Percentiles rank a stretch among this genome's conserved stretches.
phyloP scores from a whole-genome alignment of 2,888 invertebrate species.

The Drosophila leonis region DNA sequence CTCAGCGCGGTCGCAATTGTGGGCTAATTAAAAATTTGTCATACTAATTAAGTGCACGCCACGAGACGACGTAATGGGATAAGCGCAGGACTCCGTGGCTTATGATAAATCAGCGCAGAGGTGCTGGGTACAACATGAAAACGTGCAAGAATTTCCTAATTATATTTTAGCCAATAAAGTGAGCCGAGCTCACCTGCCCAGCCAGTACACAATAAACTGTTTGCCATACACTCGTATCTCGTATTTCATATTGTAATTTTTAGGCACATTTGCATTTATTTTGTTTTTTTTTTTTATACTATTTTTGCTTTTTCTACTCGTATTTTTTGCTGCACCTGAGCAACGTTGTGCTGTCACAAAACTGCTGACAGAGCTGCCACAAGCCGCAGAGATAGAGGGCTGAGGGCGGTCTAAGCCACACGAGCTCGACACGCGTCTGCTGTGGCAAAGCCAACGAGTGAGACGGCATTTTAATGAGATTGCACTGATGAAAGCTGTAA shows the following conservation, averaged over 20 bases:
- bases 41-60: conserved; percentile 77
- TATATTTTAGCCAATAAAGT: conserved; percentile 58
- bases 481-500: conserved; percentile 45
- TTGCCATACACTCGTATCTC: conserved; percentile 40
- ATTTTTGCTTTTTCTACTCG: conserved; percentile 5
- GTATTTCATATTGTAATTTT: conserved; percentile 58
- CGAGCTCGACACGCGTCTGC: conserved; percentile 39
- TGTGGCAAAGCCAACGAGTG: conserved; percentile 40
- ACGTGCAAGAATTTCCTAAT: conserved; percentile 54
- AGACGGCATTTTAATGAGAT: conserved; percentile 76
- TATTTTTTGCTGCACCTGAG: conserved; percentile 52
- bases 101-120: conserved; percentile 61
- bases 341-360: conserved; percentile 37
- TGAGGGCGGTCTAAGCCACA: conserved; percentile 24
- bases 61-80: conserved; percentile 38
- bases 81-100: conserved; percentile 38
- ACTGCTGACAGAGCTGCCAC: conserved; percentile 65
- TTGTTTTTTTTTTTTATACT: too few species aligned
- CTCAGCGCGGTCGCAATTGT: conserved; percentile 65
- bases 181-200: conserved; percentile 1
- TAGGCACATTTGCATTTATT: conserved; percentile 70
- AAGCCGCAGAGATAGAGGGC: conserved; percentile 21
- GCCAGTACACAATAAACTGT: conserved; percentile 4
- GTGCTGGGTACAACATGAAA: conserved; percentile 30
- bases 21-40: conserved; percentile 79